Evolutionary conservation across 1,140 invertebrate species (phyloP).

Genomic region (Pectinophora gossypiella): DNA sequence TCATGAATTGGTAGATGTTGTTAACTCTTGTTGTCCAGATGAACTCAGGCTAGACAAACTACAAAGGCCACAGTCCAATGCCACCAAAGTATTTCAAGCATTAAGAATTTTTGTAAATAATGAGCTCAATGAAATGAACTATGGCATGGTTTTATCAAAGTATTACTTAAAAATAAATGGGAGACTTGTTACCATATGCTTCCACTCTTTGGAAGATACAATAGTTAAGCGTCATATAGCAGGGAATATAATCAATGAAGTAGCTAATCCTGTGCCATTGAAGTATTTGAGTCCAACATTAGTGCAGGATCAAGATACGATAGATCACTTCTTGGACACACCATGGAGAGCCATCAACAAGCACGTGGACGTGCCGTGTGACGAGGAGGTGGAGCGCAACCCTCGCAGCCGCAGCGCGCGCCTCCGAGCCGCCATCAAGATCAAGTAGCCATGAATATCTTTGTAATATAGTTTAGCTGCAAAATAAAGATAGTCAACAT

Average conservation of each 20-base stretch:
- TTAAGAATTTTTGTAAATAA: conserved; percentile 97
- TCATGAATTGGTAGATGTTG: conserved; percentile 86
- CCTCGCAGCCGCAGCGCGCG: conserved; percentile 92
- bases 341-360: conserved; percentile 88
- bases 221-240: conserved; percentile 94
- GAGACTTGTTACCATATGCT: conserved; percentile 87
- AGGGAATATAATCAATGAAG: conserved; percentile 83
- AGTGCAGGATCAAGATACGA: conserved; percentile 74
- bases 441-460: conserved; percentile 66
- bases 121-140: conserved; percentile 97
- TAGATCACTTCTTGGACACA: conserved; percentile 78
- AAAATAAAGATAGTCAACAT: neutral
- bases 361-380: conserved; percentile 85
- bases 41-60: conserved; percentile 82
- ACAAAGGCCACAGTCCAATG: conserved; percentile 84
- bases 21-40: conserved; percentile 80
- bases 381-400: conserved; percentile 86
- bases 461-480: neutral
- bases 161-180: conserved; percentile 87
- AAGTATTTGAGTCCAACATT: conserved; percentile 79
- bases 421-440: conserved; percentile 87
- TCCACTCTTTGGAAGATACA: conserved; percentile 97
- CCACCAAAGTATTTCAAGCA: conserved; percentile 96
- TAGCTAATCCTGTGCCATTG: conserved; percentile 80
- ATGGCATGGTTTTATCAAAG: conserved; percentile 87